Evolutionary conservation across 2,888 invertebrate species (phyloP), one percentile per base, ranked within the genome.

Genomic region (Fragum sueziense): DNA sequence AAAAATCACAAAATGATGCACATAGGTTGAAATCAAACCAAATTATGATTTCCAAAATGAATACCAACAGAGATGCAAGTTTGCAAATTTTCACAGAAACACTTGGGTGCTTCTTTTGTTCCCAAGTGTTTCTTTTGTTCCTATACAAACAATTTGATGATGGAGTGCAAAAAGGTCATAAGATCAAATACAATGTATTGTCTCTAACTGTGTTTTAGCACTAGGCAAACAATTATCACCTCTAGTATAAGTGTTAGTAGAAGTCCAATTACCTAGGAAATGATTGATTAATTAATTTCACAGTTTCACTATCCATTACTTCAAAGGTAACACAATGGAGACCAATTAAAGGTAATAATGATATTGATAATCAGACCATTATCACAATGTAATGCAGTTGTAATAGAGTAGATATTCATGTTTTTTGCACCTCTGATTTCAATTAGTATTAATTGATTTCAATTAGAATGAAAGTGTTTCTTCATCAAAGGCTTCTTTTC

Each of bases 311-410:
- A 20, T 25, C 29, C n/a, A 25, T 2, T 17, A 41, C 41, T 2
- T 65, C 65, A 65, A 65, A 65, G 65, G 65, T 14, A 17, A 41
- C 20, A 25, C 65, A 65, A 47, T 20, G n/a, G 47, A 47, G 17
- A 47, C 47, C 4, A 47, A 65, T 65, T 65, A 65, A 62, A 65
- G 65, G 65, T 41, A 65, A 65, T 65, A 65, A 65, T 65, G 25
- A 41, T 25, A 41, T 61, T 33, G 29, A 61, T 29, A 31, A 33
- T 61, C 65, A 65, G 20, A 1, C 41, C 37, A 65, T 65, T 27
- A 57, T 57, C 57, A 57, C 27, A 22, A 22, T 27, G 27, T 27
- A 25, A 57, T 57, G 2, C 22, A 57, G 29, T 33, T n/a, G 6
- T 61, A 61, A 25, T 27, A 31, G 61, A 61, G 61, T 27, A 61